Conservation (phyloP, 2,113 vertebrate species). For the Epinephelus cyanopodus region DNA sequence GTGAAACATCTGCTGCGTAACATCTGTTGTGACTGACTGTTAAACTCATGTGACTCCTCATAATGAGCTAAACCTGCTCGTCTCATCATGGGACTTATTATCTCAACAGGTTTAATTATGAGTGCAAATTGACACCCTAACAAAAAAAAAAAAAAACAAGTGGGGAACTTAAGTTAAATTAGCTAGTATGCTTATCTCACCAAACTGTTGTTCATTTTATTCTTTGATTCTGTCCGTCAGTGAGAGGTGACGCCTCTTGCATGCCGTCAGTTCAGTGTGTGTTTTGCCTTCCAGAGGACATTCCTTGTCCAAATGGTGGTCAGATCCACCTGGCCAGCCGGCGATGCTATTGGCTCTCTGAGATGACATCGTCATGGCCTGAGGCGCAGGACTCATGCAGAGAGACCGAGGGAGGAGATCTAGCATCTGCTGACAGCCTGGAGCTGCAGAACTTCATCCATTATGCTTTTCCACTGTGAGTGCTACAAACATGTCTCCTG, state of each 20-base stretch:
- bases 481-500: neutral
- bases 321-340: slow-evolving; percentile 69
- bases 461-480: slow-evolving; percentile 78
- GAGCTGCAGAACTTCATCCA: slow-evolving; percentile 79
- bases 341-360: slow-evolving; percentile 84
- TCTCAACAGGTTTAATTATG: neutral
- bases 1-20: neutral
- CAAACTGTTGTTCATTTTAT: neutral
- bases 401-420: slow-evolving; percentile 58
- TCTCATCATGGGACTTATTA: neutral
- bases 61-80: neutral
- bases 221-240: too few relatives aligned
- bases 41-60: neutral
- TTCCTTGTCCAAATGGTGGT: slow-evolving; percentile 76
- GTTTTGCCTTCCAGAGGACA: slow-evolving; percentile 60
- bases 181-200: neutral
- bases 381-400: slow-evolving; percentile 72
- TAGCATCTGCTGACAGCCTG: slow-evolving; percentile 70
- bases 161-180: neutral
- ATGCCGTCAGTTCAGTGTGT: neutral
- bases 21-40: neutral
- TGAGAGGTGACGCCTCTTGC: neutral
- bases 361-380: slow-evolving; percentile 66
- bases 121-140: neutral
- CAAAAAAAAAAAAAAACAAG: neutral